A percentile compares a stretch with the other conserved stretches of the same genome.
Evolutionary conservation across 2,888 invertebrate species (phyloP).

Genomic region (Gastracanthus pulcherrimus): DNA sequence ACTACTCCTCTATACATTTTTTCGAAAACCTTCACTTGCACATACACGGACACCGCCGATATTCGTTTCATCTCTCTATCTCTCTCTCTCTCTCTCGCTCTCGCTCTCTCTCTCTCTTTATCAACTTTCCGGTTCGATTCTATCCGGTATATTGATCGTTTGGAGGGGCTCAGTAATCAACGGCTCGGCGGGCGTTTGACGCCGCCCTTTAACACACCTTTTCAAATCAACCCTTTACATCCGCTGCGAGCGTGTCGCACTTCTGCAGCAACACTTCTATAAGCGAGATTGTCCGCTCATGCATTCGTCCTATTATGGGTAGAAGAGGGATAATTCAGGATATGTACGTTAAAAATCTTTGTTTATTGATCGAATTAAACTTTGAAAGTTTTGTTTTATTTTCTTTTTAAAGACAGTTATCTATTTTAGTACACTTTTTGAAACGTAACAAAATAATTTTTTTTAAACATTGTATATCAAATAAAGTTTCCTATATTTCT

Average conservation of each 20-base stretch:
- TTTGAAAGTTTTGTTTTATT: no score
- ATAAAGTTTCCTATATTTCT: no score
- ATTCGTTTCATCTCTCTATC: not conserved
- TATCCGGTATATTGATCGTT: not conserved
- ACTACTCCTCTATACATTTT: not conserved
- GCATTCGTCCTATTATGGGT: not conserved
- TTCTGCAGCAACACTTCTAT: not conserved
- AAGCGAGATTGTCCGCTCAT: not conserved
- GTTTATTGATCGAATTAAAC: no score
- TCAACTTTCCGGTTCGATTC: slow-evolving; percentile 21
- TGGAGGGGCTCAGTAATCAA: not conserved
- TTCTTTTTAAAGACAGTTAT: no score
- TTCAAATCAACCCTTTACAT: slow-evolving; percentile 12
- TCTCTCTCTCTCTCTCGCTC: not conserved
- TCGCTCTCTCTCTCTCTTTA: not conserved
- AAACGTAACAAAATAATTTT: no score
- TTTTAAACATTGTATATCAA: no score
- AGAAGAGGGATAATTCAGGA: no score
- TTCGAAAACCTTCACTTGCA: not conserved
- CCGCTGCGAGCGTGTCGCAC: not conserved
- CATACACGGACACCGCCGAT: not conserved
- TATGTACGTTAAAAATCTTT: no score
- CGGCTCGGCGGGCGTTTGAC: not conserved
- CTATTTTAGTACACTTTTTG: no score
- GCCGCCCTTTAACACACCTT: not conserved